Evolutionary conservation across 2,797 vertebrate species (phyloP).

Genomic region (Microtus agrestis): DNA sequence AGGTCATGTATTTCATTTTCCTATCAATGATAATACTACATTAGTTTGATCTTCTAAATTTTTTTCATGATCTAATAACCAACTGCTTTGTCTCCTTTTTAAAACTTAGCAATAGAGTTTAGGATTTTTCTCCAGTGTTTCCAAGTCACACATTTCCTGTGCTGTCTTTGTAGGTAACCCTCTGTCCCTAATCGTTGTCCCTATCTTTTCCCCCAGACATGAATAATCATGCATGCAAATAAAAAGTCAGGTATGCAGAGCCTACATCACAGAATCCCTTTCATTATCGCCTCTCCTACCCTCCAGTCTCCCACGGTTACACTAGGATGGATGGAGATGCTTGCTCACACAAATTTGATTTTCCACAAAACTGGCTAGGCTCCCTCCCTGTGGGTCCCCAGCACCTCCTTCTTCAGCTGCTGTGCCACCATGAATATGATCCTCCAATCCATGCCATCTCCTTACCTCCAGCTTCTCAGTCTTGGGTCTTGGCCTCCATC

Average conservation of each 20-base stretch:
- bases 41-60: constrained; percentile 16
- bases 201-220: not conserved
- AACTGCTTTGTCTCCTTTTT: not conserved
- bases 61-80: not conserved
- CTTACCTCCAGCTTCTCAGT: constrained; percentile 38
- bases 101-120: constrained; percentile 14
- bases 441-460: not conserved
- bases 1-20: constrained; percentile 30
- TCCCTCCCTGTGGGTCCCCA: not conserved
- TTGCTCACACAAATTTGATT: constrained; percentile 10
- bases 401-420: not conserved
- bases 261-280: not conserved
- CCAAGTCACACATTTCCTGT: not conserved
- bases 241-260: not conserved
- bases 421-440: not conserved
- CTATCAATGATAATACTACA: not conserved
- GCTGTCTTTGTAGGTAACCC: not conserved
- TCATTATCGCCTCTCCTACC: not conserved
- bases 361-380: not conserved
- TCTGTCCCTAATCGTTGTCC: not conserved
- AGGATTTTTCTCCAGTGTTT: not conserved
- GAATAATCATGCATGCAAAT: not conserved
- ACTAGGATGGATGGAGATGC: not conserved
- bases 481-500: constrained; percentile 29
- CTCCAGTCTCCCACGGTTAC: not conserved